Evolutionary conservation across 53 echinoderm and acorn worm species (phyloP), one percentile per base, ranked within the genome.

Genomic region (Echinarachnius parma): DNA sequence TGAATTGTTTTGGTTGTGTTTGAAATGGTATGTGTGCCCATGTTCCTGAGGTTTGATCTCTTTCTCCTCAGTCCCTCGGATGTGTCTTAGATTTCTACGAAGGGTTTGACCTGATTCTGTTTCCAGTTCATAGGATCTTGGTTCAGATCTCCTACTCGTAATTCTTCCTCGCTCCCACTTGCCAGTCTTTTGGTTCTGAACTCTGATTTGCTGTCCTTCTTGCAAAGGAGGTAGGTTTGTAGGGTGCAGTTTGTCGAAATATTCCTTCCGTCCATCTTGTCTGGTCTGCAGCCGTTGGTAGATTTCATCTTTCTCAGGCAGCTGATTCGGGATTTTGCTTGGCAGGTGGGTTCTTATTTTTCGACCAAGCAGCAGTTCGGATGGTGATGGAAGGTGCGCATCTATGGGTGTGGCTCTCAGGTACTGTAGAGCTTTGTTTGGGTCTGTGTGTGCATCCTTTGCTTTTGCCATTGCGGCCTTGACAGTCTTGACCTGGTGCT

Each of bases 381-480:
- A 60, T 3, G 84, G 80, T n/a, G 76, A 82, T 30, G 84, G 80
- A 20, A 84, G 37, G 14, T 49, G 28, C 27, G 42, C 60, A 54
- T 84, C 80, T 4, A 88, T 24, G 5, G 76, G 80, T 29, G 84
- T 88, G 28, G 77, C 53, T 21, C 79, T 44, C 19, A 87, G 28
- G 33, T 61, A 79, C 21, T 79, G 64, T 11, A 88, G 61, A 24
- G 84, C 61, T 54, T 81, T 58, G 56, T 70, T 21, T 3, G 48
- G 21, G 48, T 68, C 48, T 11, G 36, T 34, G 45, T 57, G 55
- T 8, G 53, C 55, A 50, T 67, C 18, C 26, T 77, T 83, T 15
- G 84, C 76, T 68, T 89, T 89, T 48, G 34, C 31, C 21, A 89
- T 76, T 13, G 61, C 27, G 28, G 47, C 66, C 25, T 88, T 88